A percentile compares a stretch with the other conserved stretches of the same genome.
Evolutionary conservation across 2,888 invertebrate genomes (phyloP).

Genomic region (Prenolepis imparis): DNA sequence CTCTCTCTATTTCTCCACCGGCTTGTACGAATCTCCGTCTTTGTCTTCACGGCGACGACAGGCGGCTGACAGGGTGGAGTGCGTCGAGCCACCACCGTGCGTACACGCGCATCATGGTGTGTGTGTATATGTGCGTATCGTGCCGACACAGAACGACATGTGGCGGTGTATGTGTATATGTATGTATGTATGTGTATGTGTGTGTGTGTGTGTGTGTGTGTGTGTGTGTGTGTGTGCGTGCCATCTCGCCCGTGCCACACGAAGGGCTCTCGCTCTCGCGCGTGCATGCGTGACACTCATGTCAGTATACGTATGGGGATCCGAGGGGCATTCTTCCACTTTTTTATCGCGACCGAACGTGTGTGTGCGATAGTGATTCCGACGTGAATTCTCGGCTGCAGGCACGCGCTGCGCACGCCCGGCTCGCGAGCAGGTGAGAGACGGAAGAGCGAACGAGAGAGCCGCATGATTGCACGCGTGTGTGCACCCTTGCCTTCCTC

Average conservation of each 20-base stretch:
- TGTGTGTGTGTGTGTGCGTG: background rate
- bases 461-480: constrained; percentile 43
- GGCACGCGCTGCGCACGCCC: constrained; percentile 81
- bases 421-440: constrained; percentile 78
- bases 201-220: constrained; percentile 26
- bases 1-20: constrained; percentile 61
- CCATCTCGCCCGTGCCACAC: constrained; percentile 27
- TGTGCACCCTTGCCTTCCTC: constrained; percentile 65
- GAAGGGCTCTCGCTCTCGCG: constrained; percentile 43
- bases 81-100: constrained; percentile 45
- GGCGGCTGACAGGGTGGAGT: constrained; percentile 77
- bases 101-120: constrained; percentile 15
- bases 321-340: constrained; percentile 71
- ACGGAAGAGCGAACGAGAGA: constrained; percentile 54
- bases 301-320: constrained; percentile 58
- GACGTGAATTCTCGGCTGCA: constrained; percentile 67
- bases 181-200: too few species aligned
- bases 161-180: too few species aligned
- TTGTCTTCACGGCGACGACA: constrained; percentile 68
- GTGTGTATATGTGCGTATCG: background rate
- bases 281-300: constrained; percentile 53
- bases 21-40: constrained; percentile 36
- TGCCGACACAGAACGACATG: too few species aligned
- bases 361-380: constrained; percentile 54
- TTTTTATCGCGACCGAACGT: constrained; percentile 73